Percentiles rank a stretch among this genome's conserved stretches.
These are phyloP conservation scores for Edolisoma coerulescens DNA, from an alignment of 2,113 vertebrate species.

Conservation along the genomic window DNA sequence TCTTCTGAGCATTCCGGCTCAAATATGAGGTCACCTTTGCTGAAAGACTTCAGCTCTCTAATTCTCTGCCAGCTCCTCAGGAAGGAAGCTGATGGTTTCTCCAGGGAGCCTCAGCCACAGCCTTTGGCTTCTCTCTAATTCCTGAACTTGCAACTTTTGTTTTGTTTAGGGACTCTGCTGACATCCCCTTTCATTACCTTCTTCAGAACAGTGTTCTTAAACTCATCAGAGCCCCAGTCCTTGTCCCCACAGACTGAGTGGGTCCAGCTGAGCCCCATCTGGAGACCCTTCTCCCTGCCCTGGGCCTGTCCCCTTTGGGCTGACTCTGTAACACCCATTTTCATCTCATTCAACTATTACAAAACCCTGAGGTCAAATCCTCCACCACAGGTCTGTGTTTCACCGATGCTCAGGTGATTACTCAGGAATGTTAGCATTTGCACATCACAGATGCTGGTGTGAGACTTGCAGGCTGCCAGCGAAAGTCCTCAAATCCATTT, in stretches of 20 bases:
- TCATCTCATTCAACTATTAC: background rate
- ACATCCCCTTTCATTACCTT: background rate
- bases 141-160: background rate
- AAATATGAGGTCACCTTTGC: background rate
- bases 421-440: background rate
- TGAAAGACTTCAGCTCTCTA: background rate
- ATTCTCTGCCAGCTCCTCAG: background rate
- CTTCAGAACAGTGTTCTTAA: background rate
- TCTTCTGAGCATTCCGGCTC: background rate
- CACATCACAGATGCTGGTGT: background rate
- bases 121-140: background rate
- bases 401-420: background rate
- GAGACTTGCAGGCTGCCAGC: background rate
- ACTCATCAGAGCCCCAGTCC: background rate
- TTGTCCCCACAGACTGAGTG: background rate
- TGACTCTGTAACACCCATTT: accelerated
- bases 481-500: background rate
- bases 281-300: background rate
- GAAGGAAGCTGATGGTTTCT: background rate
- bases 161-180: background rate
- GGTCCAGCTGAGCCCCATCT: background rate
- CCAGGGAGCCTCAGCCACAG: background rate
- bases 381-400: background rate
- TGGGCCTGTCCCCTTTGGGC: background rate
- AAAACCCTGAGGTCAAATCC: background rate